Percentiles rank a stretch among this genome's conserved stretches.
Conservation (phyloP, 2,888 invertebrate species). For the Ochropleura plecta region DNA sequence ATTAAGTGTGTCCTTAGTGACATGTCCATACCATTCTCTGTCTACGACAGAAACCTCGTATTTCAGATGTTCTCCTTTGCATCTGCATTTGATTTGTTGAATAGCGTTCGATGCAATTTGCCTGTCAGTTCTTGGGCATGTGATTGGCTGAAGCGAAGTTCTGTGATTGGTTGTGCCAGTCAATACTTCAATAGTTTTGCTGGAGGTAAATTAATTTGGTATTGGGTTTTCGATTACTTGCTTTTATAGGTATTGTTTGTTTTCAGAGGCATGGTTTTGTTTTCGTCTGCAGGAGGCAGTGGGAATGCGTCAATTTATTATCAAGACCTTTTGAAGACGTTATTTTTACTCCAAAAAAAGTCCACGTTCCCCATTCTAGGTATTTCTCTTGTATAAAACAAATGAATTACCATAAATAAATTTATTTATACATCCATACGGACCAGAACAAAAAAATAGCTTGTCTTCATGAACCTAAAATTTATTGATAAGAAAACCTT, state of each 20-base stretch:
- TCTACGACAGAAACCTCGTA: conserved; percentile 23
- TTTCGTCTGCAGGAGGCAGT: not conserved
- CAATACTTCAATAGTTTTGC: conserved; percentile 27
- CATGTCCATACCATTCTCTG: not conserved
- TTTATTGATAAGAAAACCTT: no score
- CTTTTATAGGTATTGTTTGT: not conserved
- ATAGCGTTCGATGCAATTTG: conserved; percentile 42
- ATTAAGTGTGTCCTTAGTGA: not conserved
- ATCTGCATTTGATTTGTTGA: conserved; percentile 53
- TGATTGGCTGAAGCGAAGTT: conserved; percentile 39
- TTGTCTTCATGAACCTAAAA: no score
- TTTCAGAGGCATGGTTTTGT: no score
- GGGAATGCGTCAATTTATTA: no score
- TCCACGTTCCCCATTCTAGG: no score
- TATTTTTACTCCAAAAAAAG: no score
- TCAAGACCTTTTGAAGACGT: no score
- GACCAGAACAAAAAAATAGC: no score
- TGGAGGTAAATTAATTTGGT: conserved; percentile 10
- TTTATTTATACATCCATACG: no score
- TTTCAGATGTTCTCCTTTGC: conserved; percentile 23
- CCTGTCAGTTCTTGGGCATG: conserved; percentile 36
- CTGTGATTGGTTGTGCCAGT: conserved; percentile 27
- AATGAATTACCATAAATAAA: no score
- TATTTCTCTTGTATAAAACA: no score
- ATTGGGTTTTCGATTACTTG: not conserved